These are phyloP conservation scores for Megaceryle alcyon DNA, from an alignment of 2,797 vertebrate species.

Conservation along the genomic window DNA sequence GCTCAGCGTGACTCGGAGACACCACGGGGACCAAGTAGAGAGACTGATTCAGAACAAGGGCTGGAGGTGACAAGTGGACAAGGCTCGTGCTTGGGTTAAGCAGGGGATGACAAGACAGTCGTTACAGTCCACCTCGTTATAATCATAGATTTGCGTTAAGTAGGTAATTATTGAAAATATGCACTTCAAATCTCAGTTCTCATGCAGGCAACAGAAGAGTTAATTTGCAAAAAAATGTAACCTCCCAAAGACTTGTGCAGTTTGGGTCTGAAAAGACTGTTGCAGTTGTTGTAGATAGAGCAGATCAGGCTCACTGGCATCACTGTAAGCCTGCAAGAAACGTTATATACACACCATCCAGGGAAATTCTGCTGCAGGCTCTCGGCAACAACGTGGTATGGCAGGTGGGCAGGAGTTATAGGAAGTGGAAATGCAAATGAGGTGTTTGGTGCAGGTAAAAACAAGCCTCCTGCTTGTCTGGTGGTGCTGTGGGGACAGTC, in stretches of 20 bases:
- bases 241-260: not conserved
- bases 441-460: not conserved
- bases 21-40: fast-evolving
- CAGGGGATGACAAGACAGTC: not conserved
- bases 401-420: not conserved
- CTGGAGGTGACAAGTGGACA: not conserved
- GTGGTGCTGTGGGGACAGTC: not conserved
- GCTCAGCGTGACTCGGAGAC: not conserved
- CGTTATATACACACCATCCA: not conserved
- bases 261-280: not conserved
- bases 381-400: not conserved
- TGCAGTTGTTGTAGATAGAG: not conserved
- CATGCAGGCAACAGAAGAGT: not conserved
- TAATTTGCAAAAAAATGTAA: not conserved
- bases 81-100: not conserved
- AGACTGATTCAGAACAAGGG: not conserved
- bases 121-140: not conserved
- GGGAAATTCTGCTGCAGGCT: not conserved
- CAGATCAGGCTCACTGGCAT: not conserved
- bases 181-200: not conserved
- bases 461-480: not conserved
- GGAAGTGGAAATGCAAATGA: not conserved
- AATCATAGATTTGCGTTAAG: not conserved
- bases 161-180: not conserved
- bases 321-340: not conserved